Conservation (phyloP, 2,113 vertebrate species). For the Thymallus thymallus region DNA sequence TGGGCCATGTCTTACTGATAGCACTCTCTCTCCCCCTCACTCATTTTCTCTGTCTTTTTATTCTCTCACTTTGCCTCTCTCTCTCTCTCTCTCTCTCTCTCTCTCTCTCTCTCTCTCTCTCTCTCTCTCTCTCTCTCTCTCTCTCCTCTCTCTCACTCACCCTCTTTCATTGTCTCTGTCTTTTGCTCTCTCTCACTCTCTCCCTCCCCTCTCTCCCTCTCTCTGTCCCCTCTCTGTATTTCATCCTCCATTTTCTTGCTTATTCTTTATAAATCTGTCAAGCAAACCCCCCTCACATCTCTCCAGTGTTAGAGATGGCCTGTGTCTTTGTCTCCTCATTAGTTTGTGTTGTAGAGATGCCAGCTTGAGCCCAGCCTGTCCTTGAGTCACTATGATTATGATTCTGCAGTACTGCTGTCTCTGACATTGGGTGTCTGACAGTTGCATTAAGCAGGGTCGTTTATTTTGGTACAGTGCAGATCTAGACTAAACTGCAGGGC, state of each 20-base stretch:
- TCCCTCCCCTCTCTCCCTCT: neutral
- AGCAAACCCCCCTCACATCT: neutral
- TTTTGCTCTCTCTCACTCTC: neutral
- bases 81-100: too few species aligned
- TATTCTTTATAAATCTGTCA: constrained; percentile 4
- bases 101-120: too few species aligned
- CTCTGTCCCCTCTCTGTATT: neutral
- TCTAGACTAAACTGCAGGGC: neutral
- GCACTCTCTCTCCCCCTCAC: constrained; percentile 3
- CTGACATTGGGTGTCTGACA: neutral
- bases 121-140: too few species aligned
- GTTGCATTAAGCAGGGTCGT: constrained; percentile 20
- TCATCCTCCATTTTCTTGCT: neutral
- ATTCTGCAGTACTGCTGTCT: constrained; percentile 7
- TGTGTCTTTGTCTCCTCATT: constrained; percentile 14
- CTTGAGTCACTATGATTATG: neutral
- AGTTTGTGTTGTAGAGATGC: constrained; percentile 6
- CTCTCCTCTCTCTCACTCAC: neutral
- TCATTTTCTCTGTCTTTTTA: too few species aligned
- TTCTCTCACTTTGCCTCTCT: too few species aligned
- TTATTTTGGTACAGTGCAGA: constrained; percentile 7
- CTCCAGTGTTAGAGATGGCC: constrained; percentile 1
- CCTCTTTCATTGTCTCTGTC: too few species aligned
- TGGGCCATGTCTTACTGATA: neutral
- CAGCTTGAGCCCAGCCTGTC: neutral